Base-by-base conservation (phyloP, 1,140 invertebrate genomes). In the Drosophila pruinosa region DNA sequence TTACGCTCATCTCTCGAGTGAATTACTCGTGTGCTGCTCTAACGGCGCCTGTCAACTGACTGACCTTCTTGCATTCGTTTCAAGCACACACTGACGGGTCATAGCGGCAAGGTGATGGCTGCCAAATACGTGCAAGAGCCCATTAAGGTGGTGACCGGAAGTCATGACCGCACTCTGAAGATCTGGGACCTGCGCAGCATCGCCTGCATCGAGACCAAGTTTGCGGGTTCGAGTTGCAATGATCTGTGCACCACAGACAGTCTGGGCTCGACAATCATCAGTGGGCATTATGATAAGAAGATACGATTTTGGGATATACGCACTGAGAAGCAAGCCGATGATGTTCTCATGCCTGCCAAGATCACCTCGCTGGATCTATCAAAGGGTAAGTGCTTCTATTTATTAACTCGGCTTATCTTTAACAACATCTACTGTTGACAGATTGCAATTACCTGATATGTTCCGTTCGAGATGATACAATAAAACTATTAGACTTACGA, bases 301-400 rank as follows among this genome's bases (percentile, higher is more conserved):
- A 97, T 99, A 80, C 93, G 98, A 34, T 99, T 99, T 92, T 99
- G 98, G 98, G 98, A 99, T 89, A 95, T 95, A 64, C 94, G 98
- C 80, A 95, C 95, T 1, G 95, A 96, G 75, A 94, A 94, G 62
- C 95, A 94, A 64, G 94, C 95, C 34, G 95, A 97, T 90, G 96
- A 98, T 91, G 96, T 99, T 64, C 89, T 96, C 38, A 93, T 99
- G 15, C 96, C 97, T 89, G 98, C 97, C 39, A 98, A 97, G 94
- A 95, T 99, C 38, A 99, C 98, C 4, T 99, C 98, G 5, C 93
- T 99, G 59, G 97, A 98, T 92, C 92, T 99, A 53, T 97, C 97
- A 52, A 94, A 95, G 93, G 97, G 97, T 97, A 92, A 93, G 91
- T 92, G 19, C 0, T 15, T 50, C 34, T 12, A n/a, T n/a, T 36